Evolutionary conservation across 2,797 vertebrate genomes (phyloP).

Genomic region (Sylvia borin): DNA sequence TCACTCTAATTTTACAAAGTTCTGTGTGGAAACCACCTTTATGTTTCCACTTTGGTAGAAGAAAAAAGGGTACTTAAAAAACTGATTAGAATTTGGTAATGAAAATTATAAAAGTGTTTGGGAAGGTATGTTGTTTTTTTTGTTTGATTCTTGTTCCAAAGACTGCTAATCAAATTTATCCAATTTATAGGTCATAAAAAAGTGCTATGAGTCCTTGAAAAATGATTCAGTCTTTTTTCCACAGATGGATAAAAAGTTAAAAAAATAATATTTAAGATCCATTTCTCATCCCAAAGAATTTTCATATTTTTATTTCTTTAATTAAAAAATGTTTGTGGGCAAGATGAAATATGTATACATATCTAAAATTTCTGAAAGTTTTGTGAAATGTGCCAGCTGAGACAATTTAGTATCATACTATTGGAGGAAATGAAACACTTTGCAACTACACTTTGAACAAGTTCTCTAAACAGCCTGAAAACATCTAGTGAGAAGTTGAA

Average conservation of each 20-base stretch:
- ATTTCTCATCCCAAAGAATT: neutral
- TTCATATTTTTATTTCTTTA: neutral
- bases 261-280: neutral
- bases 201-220: neutral
- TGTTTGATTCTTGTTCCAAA: neutral
- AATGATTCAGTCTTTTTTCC: neutral
- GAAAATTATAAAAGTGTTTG: neutral
- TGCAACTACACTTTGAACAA: neutral
- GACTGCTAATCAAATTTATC: neutral
- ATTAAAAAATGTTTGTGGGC: neutral
- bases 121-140: accelerated
- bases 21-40: neutral
- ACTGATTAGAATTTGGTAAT: neutral
- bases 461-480: neutral
- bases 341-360: neutral
- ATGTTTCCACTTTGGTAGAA: neutral
- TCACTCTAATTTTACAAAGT: neutral
- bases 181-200: neutral
- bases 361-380: neutral
- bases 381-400: neutral
- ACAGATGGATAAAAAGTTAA: neutral
- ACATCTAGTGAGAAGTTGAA: neutral
- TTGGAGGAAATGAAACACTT: neutral
- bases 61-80: neutral
- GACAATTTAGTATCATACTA: neutral